Percentiles rank a stretch among this genome's conserved stretches.
These are phyloP conservation scores for Aproaerema taeniolella DNA, from an alignment of 2,888 invertebrate genomes.

Conservation along the genomic window DNA sequence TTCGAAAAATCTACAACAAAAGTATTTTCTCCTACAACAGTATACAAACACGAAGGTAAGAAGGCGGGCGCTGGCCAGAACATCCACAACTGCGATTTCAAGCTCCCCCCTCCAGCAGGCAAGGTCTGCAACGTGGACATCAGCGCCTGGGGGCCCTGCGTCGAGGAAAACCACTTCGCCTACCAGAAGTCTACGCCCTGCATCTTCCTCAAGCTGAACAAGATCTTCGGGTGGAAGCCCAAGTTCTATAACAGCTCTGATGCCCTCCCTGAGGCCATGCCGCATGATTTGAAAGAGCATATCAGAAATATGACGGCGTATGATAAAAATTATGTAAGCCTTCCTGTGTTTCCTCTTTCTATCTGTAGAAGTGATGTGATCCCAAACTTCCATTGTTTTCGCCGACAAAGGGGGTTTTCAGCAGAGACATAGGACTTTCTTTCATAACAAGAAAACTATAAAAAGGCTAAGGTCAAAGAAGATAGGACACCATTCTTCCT, in stretches of 20 bases:
- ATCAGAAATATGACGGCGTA: constrained; percentile 76
- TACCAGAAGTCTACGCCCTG: constrained; percentile 96
- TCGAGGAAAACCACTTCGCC: constrained; percentile 90
- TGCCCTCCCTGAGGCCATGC: constrained; percentile 85
- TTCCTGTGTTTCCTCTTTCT: too few relatives aligned
- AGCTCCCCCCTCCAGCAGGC: constrained; percentile 81
- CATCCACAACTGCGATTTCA: constrained; percentile 86
- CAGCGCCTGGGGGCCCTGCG: constrained; percentile 87
- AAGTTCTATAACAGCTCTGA: constrained; percentile 85
- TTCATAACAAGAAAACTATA: too few relatives aligned
- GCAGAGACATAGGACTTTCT: too few relatives aligned
- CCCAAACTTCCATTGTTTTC: too few relatives aligned
- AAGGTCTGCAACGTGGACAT: constrained; percentile 94
- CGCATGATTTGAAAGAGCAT: constrained; percentile 81
- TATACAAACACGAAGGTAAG: constrained; percentile 84
- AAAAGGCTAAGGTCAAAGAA: too few relatives aligned
- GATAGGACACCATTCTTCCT: too few relatives aligned
- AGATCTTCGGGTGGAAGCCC: constrained; percentile 94
- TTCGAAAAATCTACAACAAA: too few relatives aligned
- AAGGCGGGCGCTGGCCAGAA: constrained; percentile 85
- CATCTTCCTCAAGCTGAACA: constrained; percentile 96
- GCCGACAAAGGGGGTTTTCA: too few relatives aligned
- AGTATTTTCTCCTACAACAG: constrained; percentile 70
- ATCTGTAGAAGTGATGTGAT: too few relatives aligned
- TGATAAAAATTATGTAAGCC: constrained; percentile 64